These are phyloP conservation scores for Ancistrus triradiatus DNA, from an alignment of 2,113 vertebrate species.

Conservation along the genomic window DNA sequence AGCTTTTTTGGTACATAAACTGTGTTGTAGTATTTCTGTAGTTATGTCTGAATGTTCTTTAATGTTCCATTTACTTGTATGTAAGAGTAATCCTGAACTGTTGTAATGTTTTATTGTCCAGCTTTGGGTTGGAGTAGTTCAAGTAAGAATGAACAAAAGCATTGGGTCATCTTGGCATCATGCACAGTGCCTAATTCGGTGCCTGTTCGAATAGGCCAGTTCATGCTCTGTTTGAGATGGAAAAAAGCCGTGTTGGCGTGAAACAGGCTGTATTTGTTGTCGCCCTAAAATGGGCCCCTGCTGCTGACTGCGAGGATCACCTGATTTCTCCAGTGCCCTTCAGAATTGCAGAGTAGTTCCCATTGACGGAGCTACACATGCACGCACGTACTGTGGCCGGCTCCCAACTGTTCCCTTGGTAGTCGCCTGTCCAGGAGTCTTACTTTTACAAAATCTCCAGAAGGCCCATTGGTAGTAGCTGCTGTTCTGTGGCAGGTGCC, in stretches of 20 bases:
- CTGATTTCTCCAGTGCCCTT: slow-evolving; percentile 19
- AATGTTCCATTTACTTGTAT: too few relatives aligned
- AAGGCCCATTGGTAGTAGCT: too few relatives aligned
- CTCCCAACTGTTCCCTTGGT: neutral
- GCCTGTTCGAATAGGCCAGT: neutral
- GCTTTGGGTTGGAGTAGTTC: too few relatives aligned
- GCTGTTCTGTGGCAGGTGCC: too few relatives aligned
- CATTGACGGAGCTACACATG: neutral
- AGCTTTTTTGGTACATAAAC: too few relatives aligned
- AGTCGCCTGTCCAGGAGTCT: too few relatives aligned
- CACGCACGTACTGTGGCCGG: neutral
- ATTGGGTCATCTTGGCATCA: neutral
- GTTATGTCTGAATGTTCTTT: too few relatives aligned
- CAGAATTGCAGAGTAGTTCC: slow-evolving; percentile 13
- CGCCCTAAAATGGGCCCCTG: slow-evolving; percentile 1
- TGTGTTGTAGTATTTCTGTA: too few relatives aligned
- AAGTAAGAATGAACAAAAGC: slow-evolving; percentile 6
- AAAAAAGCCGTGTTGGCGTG: neutral
- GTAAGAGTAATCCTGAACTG: too few relatives aligned
- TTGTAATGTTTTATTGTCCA: too few relatives aligned
- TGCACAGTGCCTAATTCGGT: too few relatives aligned
- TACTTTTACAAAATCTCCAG: too few relatives aligned
- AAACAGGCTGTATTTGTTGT: neutral
- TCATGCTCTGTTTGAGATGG: slow-evolving; percentile 14
- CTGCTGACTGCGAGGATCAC: slow-evolving; percentile 7